Evolutionary conservation across 2,888 invertebrate species (phyloP).

Genomic region (Drosophila kanekoi): DNA sequence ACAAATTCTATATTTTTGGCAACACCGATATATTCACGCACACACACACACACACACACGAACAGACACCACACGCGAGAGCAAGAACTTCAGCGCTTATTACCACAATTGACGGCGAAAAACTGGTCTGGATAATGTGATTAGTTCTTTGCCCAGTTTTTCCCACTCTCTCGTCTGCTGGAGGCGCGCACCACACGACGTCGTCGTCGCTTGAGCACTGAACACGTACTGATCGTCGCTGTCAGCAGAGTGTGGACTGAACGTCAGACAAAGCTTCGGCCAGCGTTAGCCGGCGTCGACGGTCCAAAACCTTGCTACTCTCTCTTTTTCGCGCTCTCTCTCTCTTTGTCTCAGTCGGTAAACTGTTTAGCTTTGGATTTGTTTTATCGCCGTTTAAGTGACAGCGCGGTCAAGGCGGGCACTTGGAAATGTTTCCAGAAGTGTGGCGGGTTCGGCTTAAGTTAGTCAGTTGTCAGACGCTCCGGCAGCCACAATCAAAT

Average conservation of each 20-base stretch:
- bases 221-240: slow-evolving; percentile 69
- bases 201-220: slow-evolving; percentile 61
- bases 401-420: slow-evolving; percentile 53
- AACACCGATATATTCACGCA: slow-evolving; percentile 48
- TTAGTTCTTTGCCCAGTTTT: slow-evolving; percentile 29
- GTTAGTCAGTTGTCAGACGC: slow-evolving; percentile 61
- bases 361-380: slow-evolving; percentile 42
- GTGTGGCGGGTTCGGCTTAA: slow-evolving; percentile 54
- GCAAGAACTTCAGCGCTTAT: slow-evolving; percentile 58
- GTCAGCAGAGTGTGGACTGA: slow-evolving; percentile 18
- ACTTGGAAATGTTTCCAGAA: slow-evolving; percentile 48
- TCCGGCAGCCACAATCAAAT: slow-evolving; percentile 37
- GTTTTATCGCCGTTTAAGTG: slow-evolving; percentile 55
- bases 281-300: slow-evolving; percentile 30
- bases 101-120: slow-evolving; percentile 44
- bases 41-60: slow-evolving; percentile 17
- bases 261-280: slow-evolving; percentile 43
- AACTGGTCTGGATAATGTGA: slow-evolving; percentile 63
- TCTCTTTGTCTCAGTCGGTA: slow-evolving; percentile 5
- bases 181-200: slow-evolving; percentile 59
- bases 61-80: slow-evolving; percentile 29
- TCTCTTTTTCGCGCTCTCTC: neutral
- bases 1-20: slow-evolving; percentile 61
- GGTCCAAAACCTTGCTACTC: slow-evolving; percentile 15
- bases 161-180: slow-evolving; percentile 48